Evolutionary conservation across 2,888 invertebrate genomes (phyloP), one percentile per base, ranked within the genome.

Genomic region (Nasonia oneida): DNA sequence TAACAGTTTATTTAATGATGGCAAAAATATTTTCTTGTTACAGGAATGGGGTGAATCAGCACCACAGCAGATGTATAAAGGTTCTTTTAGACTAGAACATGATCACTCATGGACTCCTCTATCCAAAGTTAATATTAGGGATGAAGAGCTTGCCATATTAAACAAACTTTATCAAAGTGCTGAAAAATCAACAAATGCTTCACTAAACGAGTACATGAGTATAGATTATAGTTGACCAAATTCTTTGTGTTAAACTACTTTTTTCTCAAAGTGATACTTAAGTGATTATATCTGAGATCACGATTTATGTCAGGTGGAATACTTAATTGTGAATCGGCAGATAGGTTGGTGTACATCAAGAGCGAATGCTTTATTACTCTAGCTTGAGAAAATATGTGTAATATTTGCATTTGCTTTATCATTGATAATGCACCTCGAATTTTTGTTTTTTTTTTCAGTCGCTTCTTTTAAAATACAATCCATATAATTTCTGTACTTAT

Each of bases 91-190:
- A 90, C 93, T 97, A 78, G 96, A 97, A 91, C 93, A 94, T 70
- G 97, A 97, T 92, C 94, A 94, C 90, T 95, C 96, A 14, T 97
- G 96, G 96, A 97, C 96, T 1, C 94, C 95, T 0, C 89, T 94
- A 75, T 94, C 94, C 29, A 92, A 94, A 88, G 92, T 94, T 37
- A 88, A 91, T 23, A 90, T 91, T n/a, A 92, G 92, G 64, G 92
- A 94, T 84, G 90, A 92, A 73, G 90, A 91, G 71, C 86, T 90
- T 1, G 74, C 79, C 5, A 83, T 90, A 74, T 88, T 90, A 42
- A 88, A 90, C 71, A 88, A 89, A 84, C 57, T 89, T 79, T 87
- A 90, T 73, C 87, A 89, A 61, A 53, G 86, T 64, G 83, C 86
- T 64, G 87, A 89, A 37, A 85, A 82, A 70, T 87, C 87, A 73